Evolutionary conservation across 1,140 invertebrate genomes (phyloP), one percentile per base, ranked within the genome.

Genomic region (Ceratosolen solmsi): DNA sequence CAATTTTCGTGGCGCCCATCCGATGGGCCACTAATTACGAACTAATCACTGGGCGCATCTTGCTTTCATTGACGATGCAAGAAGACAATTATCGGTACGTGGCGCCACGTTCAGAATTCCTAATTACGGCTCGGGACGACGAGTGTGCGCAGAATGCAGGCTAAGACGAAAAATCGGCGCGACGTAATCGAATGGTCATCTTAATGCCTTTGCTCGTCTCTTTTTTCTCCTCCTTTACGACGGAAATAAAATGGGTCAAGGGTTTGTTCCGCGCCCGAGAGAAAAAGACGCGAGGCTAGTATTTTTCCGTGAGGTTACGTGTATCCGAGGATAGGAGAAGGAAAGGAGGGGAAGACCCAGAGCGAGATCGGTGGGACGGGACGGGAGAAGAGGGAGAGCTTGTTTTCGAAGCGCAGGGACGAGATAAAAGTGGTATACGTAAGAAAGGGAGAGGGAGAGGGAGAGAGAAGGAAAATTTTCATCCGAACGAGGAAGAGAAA

Each of bases 401-500:
- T 72, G 70, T 72, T 72, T 72, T 58, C 38, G 70, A 72, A 71
- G 71, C 68, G 41, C 54, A 36, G 27, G 60, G 46, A 74, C 56
- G 56, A 51, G 71, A 80, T 65, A 71, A 41, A 79, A 70, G 65
- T 25, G 30, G 27, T 38, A 70, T 60, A 78, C 22, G 56, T 76
- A 76, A 30, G 36, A 41, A n/a, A 38, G 60, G 51, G 75, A 33
- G 70, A 17, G 38, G 49, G 70, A 68, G 63, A 68, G 33, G 33
- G 60, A 71, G 65, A 70, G 58, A 76, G 56, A 27, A 20, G 38
- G 46, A 58, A 79, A 38, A 56, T 79, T 79, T 79, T n/a, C n/a
- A 27, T 41, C 70, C 41, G 27, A 38, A 70, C 22, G 77, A 79
- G 63, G 30, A 65, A 80, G 79, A 80, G 71, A 80, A 68, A 68